These are phyloP conservation scores for Coluber constrictor DNA, from an alignment of 2,797 vertebrate species.

Conservation along the genomic window DNA sequence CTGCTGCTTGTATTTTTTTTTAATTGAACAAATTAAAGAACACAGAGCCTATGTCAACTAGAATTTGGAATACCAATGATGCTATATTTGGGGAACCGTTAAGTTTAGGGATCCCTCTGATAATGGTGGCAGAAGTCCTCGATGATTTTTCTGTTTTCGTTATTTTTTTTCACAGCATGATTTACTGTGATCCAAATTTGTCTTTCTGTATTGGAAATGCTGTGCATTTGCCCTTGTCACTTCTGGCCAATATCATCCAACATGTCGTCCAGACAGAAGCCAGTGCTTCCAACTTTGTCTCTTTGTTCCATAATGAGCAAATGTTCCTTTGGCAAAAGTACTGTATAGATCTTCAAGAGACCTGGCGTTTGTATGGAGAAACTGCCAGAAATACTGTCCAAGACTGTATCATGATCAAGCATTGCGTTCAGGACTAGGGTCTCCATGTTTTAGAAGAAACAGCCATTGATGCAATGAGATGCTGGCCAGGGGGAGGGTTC, in stretches of 20 bases:
- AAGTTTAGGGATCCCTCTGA: not conserved
- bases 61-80: not conserved
- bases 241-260: not conserved
- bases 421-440: not conserved
- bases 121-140: not conserved
- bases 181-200: not conserved
- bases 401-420: not conserved
- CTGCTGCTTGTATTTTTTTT: not conserved
- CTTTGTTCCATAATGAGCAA: not conserved
- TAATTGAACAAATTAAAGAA: not conserved
- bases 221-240: not conserved
- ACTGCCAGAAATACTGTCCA: not conserved
- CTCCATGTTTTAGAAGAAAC: not conserved
- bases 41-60: not conserved
- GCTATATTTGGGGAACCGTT: not conserved
- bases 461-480: not conserved
- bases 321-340: not conserved
- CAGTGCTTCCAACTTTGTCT: not conserved
- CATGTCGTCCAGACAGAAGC: not conserved
- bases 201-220: not conserved
- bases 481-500: not conserved
- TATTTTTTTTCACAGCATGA: not conserved
- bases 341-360: not conserved
- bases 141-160: not conserved
- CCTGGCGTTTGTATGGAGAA: not conserved